Evolutionary conservation across 2,113 vertebrate genomes (phyloP).

Genomic region (Camelus dromedarius): DNA sequence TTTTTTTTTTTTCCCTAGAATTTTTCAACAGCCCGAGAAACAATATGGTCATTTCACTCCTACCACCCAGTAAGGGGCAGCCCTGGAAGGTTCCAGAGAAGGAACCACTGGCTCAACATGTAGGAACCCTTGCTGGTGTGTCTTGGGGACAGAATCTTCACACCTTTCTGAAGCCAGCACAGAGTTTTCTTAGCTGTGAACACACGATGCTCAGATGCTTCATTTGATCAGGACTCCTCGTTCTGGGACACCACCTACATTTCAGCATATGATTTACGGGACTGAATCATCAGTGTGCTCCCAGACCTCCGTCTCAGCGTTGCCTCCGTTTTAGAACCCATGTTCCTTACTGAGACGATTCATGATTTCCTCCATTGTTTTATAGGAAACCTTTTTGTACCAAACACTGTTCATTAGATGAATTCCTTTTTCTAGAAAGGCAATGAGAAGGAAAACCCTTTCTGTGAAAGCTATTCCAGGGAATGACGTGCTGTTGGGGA

Average conservation of each 20-base stretch:
- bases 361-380: not conserved
- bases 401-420: not conserved
- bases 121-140: not conserved
- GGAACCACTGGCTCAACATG: not conserved
- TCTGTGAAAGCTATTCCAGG: not conserved
- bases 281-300: not conserved
- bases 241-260: slow-evolving; percentile 63
- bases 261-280: not conserved
- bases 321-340: not conserved
- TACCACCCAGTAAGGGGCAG: not conserved
- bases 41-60: not conserved
- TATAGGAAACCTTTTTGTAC: not conserved
- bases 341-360: not conserved
- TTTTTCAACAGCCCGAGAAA: not conserved
- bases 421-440: slow-evolving; percentile 33
- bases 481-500: no score
- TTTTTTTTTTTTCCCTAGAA: not conserved
- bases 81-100: slow-evolving; percentile 28
- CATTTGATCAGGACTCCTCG: not conserved
- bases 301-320: not conserved
- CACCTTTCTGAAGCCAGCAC: slow-evolving; percentile 19
- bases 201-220: not conserved
- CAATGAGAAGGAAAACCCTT: not conserved
- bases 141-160: not conserved
- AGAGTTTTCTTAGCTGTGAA: slow-evolving; percentile 35